Evolutionary conservation across 2,888 invertebrate genomes (phyloP).

Genomic region (Miltochrista miniata): DNA sequence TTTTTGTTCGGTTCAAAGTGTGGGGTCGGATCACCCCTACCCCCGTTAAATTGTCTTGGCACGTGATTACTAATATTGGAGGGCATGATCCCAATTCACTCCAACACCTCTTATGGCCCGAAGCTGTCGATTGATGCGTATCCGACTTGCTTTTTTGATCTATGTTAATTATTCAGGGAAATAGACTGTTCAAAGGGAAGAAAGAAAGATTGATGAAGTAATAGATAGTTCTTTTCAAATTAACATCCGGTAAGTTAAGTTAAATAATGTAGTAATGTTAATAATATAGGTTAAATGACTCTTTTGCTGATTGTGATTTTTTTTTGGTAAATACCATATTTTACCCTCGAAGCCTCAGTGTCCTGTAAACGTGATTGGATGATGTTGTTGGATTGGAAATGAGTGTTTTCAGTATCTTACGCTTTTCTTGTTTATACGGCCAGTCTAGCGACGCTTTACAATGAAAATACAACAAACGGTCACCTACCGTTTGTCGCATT

Average conservation of each 20-base stretch:
- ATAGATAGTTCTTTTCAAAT: not conserved
- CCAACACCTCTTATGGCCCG: constrained; percentile 60
- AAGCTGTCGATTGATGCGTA: constrained; percentile 63
- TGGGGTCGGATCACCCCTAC: constrained; percentile 60
- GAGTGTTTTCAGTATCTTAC: no score
- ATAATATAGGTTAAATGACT: no score
- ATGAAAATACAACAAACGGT: no score
- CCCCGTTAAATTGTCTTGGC: constrained; percentile 53
- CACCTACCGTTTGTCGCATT: no score
- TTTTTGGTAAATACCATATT: no score
- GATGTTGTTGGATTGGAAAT: no score
- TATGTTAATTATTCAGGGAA: constrained; percentile 23
- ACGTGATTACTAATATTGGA: constrained; percentile 70
- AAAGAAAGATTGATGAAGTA: constrained; percentile 16
- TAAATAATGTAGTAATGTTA: no score
- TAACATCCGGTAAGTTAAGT: not conserved
- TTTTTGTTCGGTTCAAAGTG: constrained; percentile 55
- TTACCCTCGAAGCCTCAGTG: no score
- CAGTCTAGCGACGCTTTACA: no score
- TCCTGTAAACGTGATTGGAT: no score
- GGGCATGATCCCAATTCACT: constrained; percentile 73
- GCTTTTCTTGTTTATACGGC: no score
- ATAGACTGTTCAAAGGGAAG: constrained; percentile 19
- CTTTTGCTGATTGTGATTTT: no score
- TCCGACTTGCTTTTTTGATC: constrained; percentile 41